phyloP scores from a whole-genome alignment of 2,888 invertebrate species.

The Caenorhabditis japonica region DNA sequence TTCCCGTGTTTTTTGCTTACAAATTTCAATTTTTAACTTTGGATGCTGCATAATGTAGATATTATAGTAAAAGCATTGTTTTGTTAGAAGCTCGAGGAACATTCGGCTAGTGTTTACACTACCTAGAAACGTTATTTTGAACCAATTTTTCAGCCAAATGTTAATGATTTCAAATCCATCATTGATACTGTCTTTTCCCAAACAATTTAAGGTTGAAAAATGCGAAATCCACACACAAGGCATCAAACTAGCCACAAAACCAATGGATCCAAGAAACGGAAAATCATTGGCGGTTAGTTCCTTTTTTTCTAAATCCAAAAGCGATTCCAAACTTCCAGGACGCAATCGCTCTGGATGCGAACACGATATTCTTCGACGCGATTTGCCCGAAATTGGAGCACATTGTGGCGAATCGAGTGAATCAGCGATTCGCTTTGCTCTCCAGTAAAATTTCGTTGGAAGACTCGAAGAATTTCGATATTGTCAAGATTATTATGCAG shows the following conservation, averaged over 20 bases:
- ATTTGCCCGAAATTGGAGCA: slow-evolving; percentile 57
- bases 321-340: slow-evolving; percentile 50
- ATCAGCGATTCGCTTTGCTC: slow-evolving; percentile 70
- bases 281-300: slow-evolving; percentile 40
- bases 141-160: too few relatives aligned
- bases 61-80: too few relatives aligned
- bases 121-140: too few relatives aligned
- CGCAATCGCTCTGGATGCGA: slow-evolving; percentile 51
- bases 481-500: slow-evolving; percentile 66
- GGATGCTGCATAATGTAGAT: too few relatives aligned
- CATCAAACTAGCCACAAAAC: slow-evolving; percentile 43
- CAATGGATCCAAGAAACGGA: slow-evolving; percentile 50
- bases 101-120: too few relatives aligned
- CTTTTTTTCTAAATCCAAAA: too few relatives aligned
- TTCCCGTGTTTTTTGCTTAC: too few relatives aligned
- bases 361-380: slow-evolving; percentile 47
- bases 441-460: slow-evolving; percentile 68
- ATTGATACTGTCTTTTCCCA: too few relatives aligned
- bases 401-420: slow-evolving; percentile 59
- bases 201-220: slow-evolving; percentile 39
- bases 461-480: slow-evolving; percentile 67
- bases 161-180: too few relatives aligned
- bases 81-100: too few relatives aligned
- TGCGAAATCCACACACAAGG: slow-evolving; percentile 40
- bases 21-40: too few relatives aligned